Evolutionary conservation across 2,113 vertebrate species (phyloP).

Genomic region (Ictalurus furcatus): DNA sequence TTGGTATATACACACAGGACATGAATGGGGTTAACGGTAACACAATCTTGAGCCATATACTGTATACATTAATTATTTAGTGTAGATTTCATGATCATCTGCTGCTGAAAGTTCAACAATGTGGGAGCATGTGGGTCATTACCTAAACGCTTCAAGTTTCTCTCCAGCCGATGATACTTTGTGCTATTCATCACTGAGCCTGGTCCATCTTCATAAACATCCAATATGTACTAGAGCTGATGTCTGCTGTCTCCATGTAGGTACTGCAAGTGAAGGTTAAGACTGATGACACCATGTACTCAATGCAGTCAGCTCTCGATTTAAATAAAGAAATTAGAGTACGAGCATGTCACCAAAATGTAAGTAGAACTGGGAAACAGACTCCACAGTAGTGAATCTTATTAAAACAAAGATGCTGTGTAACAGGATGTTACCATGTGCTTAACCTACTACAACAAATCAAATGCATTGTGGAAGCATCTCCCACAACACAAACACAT

Average conservation of each 20-base stretch:
- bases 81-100: not conserved
- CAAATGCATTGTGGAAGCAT: not conserved
- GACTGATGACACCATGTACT: not conserved
- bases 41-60: not conserved
- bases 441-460: not conserved
- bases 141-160: constrained; percentile 26
- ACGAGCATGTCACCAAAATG: not conserved
- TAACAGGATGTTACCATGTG: not conserved
- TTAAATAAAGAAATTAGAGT: constrained; percentile 14
- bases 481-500: not conserved
- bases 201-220: not conserved
- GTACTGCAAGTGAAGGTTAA: not conserved
- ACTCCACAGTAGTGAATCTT: not conserved
- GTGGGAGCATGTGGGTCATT: constrained; percentile 14
- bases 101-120: not conserved
- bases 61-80: not conserved
- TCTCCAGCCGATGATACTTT: not conserved
- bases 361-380: not conserved
- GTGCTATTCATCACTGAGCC: constrained; percentile 26
- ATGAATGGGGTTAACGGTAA: not conserved
- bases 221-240: not conserved
- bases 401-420: not conserved
- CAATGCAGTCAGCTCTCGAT: not conserved
- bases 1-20: not conserved
- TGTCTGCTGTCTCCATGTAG: not conserved